Percentiles rank a stretch among this genome's conserved stretches.
phyloP scores from a whole-genome alignment of 2,797 vertebrate genomes.

The Takifugu ocellatus region DNA sequence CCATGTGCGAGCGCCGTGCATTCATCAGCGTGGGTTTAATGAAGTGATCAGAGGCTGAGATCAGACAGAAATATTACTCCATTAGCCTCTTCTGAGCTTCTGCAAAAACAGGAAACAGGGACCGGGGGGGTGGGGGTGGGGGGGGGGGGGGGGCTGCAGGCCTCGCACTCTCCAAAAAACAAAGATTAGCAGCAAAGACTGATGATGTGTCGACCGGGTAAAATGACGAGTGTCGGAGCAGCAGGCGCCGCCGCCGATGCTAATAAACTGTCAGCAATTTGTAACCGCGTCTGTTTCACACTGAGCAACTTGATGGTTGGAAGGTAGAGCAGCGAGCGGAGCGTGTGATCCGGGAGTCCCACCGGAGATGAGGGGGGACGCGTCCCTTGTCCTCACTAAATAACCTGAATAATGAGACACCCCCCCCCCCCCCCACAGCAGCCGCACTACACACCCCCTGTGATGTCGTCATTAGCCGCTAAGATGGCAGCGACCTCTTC shows the following conservation, averaged over 20 bases:
- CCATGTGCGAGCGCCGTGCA: constrained; percentile 52
- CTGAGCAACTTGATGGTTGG: constrained; percentile 74
- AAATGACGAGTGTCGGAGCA: constrained; percentile 19
- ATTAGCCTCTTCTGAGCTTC: constrained; percentile 48
- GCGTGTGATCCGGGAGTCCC: too few species aligned
- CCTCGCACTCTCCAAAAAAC: constrained; percentile 13
- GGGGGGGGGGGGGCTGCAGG: constrained; percentile 17
- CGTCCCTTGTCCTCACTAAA: too few species aligned
- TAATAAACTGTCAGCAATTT: constrained; percentile 74
- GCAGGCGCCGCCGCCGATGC: constrained; percentile 41
- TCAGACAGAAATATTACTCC: constrained; percentile 63
- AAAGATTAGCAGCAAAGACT: constrained; percentile 39
- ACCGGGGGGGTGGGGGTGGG: constrained; percentile 24
- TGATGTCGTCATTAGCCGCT: too few species aligned
- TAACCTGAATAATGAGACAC: too few species aligned
- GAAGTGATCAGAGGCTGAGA: constrained; percentile 69
- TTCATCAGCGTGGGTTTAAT: constrained; percentile 68
- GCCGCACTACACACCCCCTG: too few species aligned
- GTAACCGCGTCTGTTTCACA: constrained; percentile 78
- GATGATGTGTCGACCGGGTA: constrained; percentile 42
- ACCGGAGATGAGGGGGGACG: too few species aligned
- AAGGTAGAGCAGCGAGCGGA: constrained; percentile 46
- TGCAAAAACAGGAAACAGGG: constrained; percentile 16
- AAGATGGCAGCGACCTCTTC: too few species aligned
- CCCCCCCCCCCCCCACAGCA: too few species aligned